Conservation (phyloP, 1,140 invertebrate species). For the Phenacoccus solenopsis region DNA sequence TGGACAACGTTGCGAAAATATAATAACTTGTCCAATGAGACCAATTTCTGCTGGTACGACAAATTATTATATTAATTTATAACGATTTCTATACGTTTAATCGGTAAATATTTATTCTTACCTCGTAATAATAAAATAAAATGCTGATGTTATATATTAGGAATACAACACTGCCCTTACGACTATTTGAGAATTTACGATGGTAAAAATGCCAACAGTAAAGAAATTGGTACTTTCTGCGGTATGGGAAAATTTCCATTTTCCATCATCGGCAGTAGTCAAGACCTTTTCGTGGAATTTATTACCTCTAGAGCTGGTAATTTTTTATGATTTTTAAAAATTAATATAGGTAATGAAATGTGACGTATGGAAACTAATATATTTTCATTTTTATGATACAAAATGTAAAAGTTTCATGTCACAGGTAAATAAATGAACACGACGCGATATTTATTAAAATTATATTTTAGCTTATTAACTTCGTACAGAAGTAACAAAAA, state of each 20-base stretch:
- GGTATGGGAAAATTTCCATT: constrained; percentile 88
- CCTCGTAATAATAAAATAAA: no score
- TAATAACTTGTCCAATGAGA: constrained; percentile 86
- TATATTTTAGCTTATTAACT: background rate
- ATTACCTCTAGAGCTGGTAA: constrained; percentile 71
- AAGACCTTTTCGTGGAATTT: constrained; percentile 81
- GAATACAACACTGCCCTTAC: constrained; percentile 73
- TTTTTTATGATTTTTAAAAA: constrained; percentile 16
- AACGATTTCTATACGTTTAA: no score
- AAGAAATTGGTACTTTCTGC: constrained; percentile 81
- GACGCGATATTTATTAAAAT: background rate
- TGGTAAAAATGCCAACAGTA: constrained; percentile 70
- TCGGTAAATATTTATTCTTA: no score
- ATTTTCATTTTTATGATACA: background rate
- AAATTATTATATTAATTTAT: background rate
- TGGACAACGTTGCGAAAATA: constrained; percentile 82
- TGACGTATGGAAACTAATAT: background rate
- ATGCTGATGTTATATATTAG: constrained; percentile 32
- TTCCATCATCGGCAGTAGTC: constrained; percentile 81
- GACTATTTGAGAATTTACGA: constrained; percentile 85
- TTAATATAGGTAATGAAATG: background rate
- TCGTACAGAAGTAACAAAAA: background rate
- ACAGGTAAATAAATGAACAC: background rate
- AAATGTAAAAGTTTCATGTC: background rate
- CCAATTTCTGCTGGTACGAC: constrained; percentile 61